Base-by-base conservation (phyloP, 2,113 vertebrate genomes). In the Limnothrissa miodon region DNA sequence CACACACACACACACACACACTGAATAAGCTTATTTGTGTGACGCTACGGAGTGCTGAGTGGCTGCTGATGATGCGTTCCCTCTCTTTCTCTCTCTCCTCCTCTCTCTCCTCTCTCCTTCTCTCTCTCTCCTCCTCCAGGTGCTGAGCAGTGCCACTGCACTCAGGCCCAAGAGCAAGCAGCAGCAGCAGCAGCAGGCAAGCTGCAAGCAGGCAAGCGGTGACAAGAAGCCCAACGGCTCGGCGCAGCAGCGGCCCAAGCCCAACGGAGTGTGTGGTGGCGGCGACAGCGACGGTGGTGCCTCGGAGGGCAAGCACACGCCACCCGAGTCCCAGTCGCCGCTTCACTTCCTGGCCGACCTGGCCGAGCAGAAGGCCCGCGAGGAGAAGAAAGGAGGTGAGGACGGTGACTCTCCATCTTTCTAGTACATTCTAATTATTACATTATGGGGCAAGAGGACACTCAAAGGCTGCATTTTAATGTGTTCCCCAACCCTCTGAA, bases 261-360 rank as follows among this genome's bases (percentile, higher is more conserved):
- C 62, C 33, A 74, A 39, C 66, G 66, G 66, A 10, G 29, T 74
- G 66, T 70, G 62, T 39, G 95, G 95, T 13, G 89, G 81, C 45
- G 80, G 88, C 6, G 90, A 88, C 79, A 96, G 94, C 74, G 94
- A 95, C 33, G 84, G 86, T 2, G 84, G 86, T 2, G 95, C 93
- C 89, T 89, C 93, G 51, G 95, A 96, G 87, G 94, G 94, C 94
- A 96, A 95, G 89, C 82, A 93, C 85, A 93, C 93, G 13, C 95
- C 94, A 0, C 94, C 95, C 4, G 95, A 96, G 39, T 95, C 95
- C 17, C 95, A 95, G 85, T 96, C 95, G 15, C 95, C 95, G 0
- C 87, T 96, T 80, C 94, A 96, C 0, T 96, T 95, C 94, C 86
- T 96, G 84, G 95, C 95, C 84, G 95, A 96, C 84, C 93, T 96